Conservation (phyloP, 2,113 vertebrate genomes). For the Chamaetylas fuelleborni region DNA sequence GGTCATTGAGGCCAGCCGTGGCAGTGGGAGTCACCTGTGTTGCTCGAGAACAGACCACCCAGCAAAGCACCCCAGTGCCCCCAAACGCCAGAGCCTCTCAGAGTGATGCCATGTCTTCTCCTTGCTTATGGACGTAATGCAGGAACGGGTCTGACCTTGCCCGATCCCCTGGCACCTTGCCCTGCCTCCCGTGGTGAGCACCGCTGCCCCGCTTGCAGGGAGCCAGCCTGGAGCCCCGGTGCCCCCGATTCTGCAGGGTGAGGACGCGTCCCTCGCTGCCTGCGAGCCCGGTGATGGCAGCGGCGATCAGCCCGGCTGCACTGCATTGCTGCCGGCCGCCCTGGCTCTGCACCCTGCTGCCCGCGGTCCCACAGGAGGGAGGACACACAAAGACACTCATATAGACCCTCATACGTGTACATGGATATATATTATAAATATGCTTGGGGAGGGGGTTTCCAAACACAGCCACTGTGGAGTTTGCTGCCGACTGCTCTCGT, state of each 20-base stretch:
- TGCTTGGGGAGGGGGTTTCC: background rate
- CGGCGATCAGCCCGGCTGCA: background rate
- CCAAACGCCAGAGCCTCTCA: accelerated
- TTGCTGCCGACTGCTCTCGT: background rate
- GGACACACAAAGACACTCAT: too few species aligned
- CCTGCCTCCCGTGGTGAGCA: accelerated
- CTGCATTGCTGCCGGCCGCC: background rate
- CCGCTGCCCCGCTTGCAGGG: background rate
- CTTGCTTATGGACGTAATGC: background rate
- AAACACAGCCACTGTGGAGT: background rate
- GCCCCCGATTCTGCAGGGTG: background rate
- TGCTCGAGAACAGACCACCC: background rate
- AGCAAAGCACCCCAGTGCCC: background rate
- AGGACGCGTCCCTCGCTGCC: background rate
- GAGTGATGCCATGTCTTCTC: background rate
- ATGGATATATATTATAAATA: accelerated
- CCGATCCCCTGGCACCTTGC: accelerated
- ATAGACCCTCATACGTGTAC: too few species aligned
- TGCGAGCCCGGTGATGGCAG: background rate
- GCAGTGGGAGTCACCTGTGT: background rate
- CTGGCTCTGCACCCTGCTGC: background rate
- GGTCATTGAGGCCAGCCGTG: background rate
- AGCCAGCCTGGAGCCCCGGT: background rate
- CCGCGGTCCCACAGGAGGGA: accelerated
- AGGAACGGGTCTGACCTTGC: background rate